Percentiles rank a stretch among this genome's conserved stretches.
Evolutionary conservation across 1,140 invertebrate species (phyloP).

Genomic region (Drosophila ogumai): DNA sequence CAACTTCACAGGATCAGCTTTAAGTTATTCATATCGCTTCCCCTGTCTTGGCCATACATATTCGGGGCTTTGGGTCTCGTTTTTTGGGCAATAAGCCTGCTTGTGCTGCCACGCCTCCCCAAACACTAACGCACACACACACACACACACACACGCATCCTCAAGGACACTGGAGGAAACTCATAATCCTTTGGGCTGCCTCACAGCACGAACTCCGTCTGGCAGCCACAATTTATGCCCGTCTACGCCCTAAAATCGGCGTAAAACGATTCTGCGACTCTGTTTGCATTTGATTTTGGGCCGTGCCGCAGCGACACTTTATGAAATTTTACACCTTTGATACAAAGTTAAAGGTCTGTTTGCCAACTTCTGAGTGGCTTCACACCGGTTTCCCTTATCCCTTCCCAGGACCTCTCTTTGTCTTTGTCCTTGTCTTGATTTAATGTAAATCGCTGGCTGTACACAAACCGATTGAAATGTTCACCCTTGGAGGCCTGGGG

Average conservation of each 20-base stretch:
- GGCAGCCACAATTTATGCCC: conserved; percentile 64
- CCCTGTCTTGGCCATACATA: conserved; percentile 32
- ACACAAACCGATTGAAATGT: conserved; percentile 62
- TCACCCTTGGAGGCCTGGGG: neutral
- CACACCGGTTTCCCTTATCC: conserved; percentile 4
- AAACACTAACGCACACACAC: conserved; percentile 11
- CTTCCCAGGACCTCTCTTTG: neutral
- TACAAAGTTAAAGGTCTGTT: conserved; percentile 78
- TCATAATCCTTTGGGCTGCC: conserved; percentile 69
- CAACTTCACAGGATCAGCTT: conserved; percentile 42
- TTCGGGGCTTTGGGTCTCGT: conserved; percentile 26
- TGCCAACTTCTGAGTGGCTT: conserved; percentile 52
- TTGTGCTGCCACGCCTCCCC: conserved; percentile 7
- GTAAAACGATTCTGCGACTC: conserved; percentile 37
- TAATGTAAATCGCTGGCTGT: conserved; percentile 40
- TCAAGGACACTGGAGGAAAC: conserved; percentile 50
- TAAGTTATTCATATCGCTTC: conserved; percentile 46
- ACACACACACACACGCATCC: neutral
- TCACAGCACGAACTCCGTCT: conserved; percentile 61
- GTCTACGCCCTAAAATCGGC: conserved; percentile 37
- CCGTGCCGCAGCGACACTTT: conserved; percentile 66
- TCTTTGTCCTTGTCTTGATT: conserved; percentile 38
- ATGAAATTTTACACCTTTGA: conserved; percentile 78
- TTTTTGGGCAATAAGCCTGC: conserved; percentile 30
- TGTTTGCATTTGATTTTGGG: conserved; percentile 79